These are phyloP conservation scores for Empis livida DNA, from an alignment of 2,888 invertebrate species.

Conservation along the genomic window DNA sequence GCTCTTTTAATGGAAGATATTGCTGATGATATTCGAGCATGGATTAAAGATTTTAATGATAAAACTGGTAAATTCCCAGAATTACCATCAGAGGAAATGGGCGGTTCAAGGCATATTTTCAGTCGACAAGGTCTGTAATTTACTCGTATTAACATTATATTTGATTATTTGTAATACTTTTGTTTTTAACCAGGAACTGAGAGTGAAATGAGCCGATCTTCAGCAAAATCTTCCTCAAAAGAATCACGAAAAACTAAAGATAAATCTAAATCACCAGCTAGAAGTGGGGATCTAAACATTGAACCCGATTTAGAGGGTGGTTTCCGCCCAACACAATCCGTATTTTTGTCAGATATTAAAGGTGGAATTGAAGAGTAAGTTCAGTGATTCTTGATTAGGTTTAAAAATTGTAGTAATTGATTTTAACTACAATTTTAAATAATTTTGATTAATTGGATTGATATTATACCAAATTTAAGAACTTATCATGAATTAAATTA, in stretches of 20 bases:
- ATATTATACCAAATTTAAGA: too few relatives aligned
- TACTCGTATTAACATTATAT: constrained; percentile 2
- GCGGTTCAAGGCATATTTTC: constrained; percentile 75
- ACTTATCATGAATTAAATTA: too few relatives aligned
- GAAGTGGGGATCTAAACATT: constrained; percentile 39
- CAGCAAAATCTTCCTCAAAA: constrained; percentile 60
- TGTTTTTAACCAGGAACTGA: constrained; percentile 47
- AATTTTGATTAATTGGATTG: too few relatives aligned
- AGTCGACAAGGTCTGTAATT: constrained; percentile 51
- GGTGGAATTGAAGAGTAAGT: constrained; percentile 57
- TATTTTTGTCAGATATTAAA: constrained; percentile 58
- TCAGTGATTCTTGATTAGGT: not conserved
- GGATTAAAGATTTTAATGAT: constrained; percentile 73
- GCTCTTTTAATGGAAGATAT: constrained; percentile 73
- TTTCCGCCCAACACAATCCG: constrained; percentile 55
- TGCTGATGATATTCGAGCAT: constrained; percentile 72
- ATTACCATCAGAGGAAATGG: constrained; percentile 81
- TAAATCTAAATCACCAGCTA: constrained; percentile 46
- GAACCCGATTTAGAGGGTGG: constrained; percentile 45
- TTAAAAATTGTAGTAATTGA: not conserved
- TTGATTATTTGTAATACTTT: not conserved
- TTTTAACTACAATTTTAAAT: too few relatives aligned
- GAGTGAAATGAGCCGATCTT: constrained; percentile 67
- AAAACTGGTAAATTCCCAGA: constrained; percentile 81
- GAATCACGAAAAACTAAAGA: constrained; percentile 69